A percentile compares a stretch with the other conserved stretches of the same genome.
These are phyloP conservation scores for Diabrotica virgifera DNA, from an alignment of 1,140 invertebrate genomes.

Conservation along the genomic window DNA sequence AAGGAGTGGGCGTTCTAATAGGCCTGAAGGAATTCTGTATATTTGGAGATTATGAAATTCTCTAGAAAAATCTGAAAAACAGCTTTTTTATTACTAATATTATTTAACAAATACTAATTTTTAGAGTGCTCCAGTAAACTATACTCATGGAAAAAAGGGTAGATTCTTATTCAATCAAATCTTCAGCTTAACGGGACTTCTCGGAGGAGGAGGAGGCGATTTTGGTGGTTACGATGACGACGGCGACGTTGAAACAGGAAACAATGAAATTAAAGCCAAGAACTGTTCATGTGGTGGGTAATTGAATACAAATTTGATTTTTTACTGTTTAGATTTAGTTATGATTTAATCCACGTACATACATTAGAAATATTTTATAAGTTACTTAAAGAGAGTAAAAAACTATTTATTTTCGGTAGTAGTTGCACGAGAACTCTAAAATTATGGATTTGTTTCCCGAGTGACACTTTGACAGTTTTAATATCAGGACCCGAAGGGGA, in stretches of 20 bases:
- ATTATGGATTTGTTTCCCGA: too few species aligned
- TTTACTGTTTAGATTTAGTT: neutral
- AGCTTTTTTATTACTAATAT: neutral
- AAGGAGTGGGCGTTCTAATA: neutral
- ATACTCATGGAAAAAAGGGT: neutral
- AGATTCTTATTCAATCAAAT: slow-evolving; percentile 15
- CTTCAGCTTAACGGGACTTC: neutral
- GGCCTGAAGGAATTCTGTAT: neutral
- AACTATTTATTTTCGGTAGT: too few species aligned
- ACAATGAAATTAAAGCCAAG: slow-evolving; percentile 48
- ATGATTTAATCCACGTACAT: too few species aligned
- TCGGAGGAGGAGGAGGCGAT: neutral
- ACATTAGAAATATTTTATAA: too few species aligned
- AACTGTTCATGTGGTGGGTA: slow-evolving; percentile 64
- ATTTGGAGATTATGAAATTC: neutral
- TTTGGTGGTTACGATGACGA: slow-evolving; percentile 41
- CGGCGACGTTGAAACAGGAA: slow-evolving; percentile 50
- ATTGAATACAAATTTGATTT: neutral
- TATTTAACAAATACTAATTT: neutral
- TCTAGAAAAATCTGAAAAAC: neutral
- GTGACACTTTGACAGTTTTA: too few species aligned
- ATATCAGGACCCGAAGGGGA: too few species aligned
- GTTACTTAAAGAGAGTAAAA: too few species aligned
- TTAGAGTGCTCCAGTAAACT: neutral
- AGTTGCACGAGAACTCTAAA: too few species aligned